Base-by-base conservation (phyloP, 2,113 vertebrate genomes). In the Periophthalmodon schlosseri region DNA sequence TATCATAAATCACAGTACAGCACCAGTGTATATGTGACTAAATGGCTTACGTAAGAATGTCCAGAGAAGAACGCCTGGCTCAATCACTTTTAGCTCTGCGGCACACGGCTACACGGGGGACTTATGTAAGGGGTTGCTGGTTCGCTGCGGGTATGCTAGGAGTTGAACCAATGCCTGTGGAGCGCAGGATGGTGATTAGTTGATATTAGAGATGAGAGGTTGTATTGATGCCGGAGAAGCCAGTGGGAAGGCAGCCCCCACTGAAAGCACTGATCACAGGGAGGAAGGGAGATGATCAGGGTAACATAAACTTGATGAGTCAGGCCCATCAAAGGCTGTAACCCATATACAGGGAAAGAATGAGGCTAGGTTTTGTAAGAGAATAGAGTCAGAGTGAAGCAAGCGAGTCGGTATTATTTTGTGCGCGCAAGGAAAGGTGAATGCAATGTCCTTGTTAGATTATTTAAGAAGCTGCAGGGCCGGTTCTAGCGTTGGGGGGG, bases 1-100 rank as follows among this genome's bases (percentile, higher is more conserved):
- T 75, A 70, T 74, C 58, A 72, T 89, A 87, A 91, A 91, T 90
- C 85, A 89, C 79, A 44, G 39, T 76, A 20, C 72, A 20, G 50
- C 71, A 68, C 76, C 78, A 60, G 74, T 56, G 49, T 80, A 65
- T 67, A 47, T 77, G 61, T 78, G 83, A 86, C 75, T 81, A 70
- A 79, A 81, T 70, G 65, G 70, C 72, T 88, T 84, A 78, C 34
- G 71, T 87, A 88, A 88, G 83, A 82, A 76, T 70, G 2, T 20
- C 77, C 72, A 34, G 34, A 39, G 8, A 65, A 23, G 23, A 65
- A 33, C 7, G 67, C 76, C 76, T 3, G 4, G 78, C 75, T 83
- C 77, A 70, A 80, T 88, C 86, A 87, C 82, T 75, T 76, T 74
- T 63, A 74, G 69, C 83, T 75, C 64, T 81, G 77, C 87, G 64